Conservation (phyloP, 2,888 invertebrate genomes). For the Smittia sp. region DNA sequence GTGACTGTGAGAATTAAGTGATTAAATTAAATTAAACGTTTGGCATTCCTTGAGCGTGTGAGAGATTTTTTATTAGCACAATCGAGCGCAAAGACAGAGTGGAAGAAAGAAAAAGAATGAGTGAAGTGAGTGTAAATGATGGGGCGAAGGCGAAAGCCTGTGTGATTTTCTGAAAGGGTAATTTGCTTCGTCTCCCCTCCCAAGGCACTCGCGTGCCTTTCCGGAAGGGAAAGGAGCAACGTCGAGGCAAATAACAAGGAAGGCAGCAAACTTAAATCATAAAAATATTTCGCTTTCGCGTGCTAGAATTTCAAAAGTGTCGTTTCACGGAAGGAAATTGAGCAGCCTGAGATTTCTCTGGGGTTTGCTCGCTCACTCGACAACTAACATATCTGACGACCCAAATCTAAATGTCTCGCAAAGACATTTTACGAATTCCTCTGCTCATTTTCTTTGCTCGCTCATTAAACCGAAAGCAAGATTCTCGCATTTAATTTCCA, state of each 20-base stretch:
- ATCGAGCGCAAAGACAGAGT: not conserved
- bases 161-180: constrained; percentile 13
- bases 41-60: constrained; percentile 18
- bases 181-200: not conserved
- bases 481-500: constrained; percentile 1
- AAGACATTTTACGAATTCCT: not conserved
- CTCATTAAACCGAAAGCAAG: constrained; percentile 1
- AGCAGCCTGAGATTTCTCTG: not conserved
- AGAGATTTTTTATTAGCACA: constrained; percentile 21
- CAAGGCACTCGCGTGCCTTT: not conserved
- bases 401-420: constrained; percentile 29
- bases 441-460: not conserved
- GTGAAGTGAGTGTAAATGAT: constrained; percentile 18
- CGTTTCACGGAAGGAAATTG: not conserved
- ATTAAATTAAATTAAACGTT: constrained; percentile 27
- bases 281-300: constrained; percentile 25
- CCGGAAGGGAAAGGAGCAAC: not conserved
- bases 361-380: not conserved
- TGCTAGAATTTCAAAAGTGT: not conserved
- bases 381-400: constrained; percentile 6
- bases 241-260: not conserved
- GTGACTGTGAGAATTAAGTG: constrained; percentile 19
- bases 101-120: not conserved
- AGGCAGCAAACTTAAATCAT: constrained; percentile 17
- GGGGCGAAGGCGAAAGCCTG: constrained; percentile 2